Base-by-base conservation (phyloP, 2,888 invertebrate species). In the Anticlea derivata region DNA sequence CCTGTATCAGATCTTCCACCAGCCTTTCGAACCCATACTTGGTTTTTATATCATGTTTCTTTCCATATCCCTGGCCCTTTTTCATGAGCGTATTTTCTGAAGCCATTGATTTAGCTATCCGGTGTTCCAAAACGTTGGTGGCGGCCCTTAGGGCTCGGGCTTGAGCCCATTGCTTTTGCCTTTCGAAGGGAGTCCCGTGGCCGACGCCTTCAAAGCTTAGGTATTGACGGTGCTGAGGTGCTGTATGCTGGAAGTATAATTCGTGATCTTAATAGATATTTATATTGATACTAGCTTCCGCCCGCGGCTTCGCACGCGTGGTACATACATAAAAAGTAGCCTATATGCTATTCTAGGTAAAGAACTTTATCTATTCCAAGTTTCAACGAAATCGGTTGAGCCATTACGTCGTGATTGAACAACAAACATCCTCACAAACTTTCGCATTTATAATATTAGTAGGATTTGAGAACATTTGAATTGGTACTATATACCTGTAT, bases 1-100 rank as follows among this genome's bases (percentile, higher is more conserved):
- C 97, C 68, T 96, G 96, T 60, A 98, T 98, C 53, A 97, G 89
- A 90, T 98, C 98, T 78, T 98, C 98, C 0, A 97, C 97, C 0
- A 98, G 85, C 44, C 97, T 93, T 58, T 98, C 97, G 66, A 97
- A 94, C 0, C 96, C 96, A 72, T 94, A 94, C 87, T 95, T 95
- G 0, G 96, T 96, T 87, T 95, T 95, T 11, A 94, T 94, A 63
- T 95, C 95, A 80, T 94, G 94, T 65, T 92, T 93, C 41, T 90
- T 90, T 44, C 90, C 83, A 20, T 93, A 92, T 0, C 29, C 27
- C 3, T 77, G 91, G 33, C 92, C 93, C 70, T 93, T 94, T 52
- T 94, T 93, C 88, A 94, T 92, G 0, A 96, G 68, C 0, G 94
- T 83, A 29, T 92, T 91, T 51, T 95, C 95, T 1, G 92, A 86